These are phyloP conservation scores for Podabrus alpinus DNA, from an alignment of 2,888 invertebrate genomes.

Conservation along the genomic window DNA sequence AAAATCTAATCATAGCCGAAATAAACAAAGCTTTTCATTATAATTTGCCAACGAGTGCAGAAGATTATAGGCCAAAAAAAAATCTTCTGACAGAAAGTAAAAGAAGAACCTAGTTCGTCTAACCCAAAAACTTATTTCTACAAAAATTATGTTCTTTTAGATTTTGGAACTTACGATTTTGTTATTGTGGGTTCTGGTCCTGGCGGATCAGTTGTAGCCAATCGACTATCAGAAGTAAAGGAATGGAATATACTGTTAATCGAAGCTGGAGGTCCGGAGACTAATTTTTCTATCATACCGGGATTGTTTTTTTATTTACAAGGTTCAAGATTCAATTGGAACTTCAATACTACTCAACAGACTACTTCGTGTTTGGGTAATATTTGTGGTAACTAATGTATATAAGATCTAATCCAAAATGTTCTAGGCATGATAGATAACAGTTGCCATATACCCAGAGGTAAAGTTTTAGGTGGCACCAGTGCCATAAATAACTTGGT, in stretches of 20 bases:
- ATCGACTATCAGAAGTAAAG: slow-evolving; percentile 66
- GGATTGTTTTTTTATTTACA: background rate
- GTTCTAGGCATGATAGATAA: background rate
- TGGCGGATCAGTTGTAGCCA: slow-evolving; percentile 68
- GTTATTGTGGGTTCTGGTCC: slow-evolving; percentile 71
- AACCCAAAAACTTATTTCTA: background rate
- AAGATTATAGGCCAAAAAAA: background rate
- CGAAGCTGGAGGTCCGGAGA: slow-evolving; percentile 61
- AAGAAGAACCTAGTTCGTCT: too few species aligned
- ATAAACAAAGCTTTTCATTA: background rate
- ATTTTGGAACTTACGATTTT: slow-evolving; percentile 61
- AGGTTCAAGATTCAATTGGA: slow-evolving; percentile 7
- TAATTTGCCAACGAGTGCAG: background rate
- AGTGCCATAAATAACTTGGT: background rate
- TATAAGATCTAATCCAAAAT: background rate
- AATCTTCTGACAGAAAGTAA: background rate
- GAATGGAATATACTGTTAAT: slow-evolving; percentile 67
- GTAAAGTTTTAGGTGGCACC: background rate
- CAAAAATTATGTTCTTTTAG: background rate
- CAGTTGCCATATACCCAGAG: background rate
- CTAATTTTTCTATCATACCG: slow-evolving; percentile 3
- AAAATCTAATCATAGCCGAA: background rate
- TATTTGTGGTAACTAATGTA: too few species aligned
- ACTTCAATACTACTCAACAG: slow-evolving; percentile 3
- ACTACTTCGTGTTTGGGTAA: slow-evolving; percentile 2